Conservation (phyloP, 2,888 invertebrate species). For the Taenaris catops region DNA sequence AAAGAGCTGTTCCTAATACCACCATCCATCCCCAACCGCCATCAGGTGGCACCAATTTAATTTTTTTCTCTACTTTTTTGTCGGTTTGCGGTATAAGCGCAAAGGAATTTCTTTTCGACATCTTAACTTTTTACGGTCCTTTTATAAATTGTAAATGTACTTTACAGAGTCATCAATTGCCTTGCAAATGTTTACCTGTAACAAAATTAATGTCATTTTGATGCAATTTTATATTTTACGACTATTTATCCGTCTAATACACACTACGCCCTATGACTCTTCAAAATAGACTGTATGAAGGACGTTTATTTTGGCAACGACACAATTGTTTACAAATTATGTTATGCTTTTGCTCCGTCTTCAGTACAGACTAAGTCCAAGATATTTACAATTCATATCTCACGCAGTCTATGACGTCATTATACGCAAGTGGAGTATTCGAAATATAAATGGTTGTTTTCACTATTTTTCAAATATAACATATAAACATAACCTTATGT, state of each 20-base stretch:
- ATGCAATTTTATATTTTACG: background rate
- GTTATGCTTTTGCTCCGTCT: no score
- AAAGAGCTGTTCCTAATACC: slow-evolving; percentile 81
- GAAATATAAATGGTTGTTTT: no score
- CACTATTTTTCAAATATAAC: no score
- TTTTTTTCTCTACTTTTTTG: slow-evolving; percentile 51
- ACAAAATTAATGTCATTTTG: background rate
- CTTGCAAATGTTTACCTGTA: slow-evolving; percentile 5
- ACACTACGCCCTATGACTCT: background rate
- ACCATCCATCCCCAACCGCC: slow-evolving; percentile 89
- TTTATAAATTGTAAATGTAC: background rate
- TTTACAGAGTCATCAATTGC: slow-evolving; percentile 2
- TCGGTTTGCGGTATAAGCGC: slow-evolving; percentile 36
- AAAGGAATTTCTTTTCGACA: slow-evolving; percentile 43
- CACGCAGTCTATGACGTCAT: no score
- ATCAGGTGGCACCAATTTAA: slow-evolving; percentile 78
- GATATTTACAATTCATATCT: no score
- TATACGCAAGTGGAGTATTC: no score
- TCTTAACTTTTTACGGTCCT: slow-evolving; percentile 12
- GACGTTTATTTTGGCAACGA: no score
- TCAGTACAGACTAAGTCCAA: no score
- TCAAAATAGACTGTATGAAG: background rate
- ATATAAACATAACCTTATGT: no score
- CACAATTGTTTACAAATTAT: no score
- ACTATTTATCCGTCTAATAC: background rate